Evolutionary conservation across 2,888 invertebrate genomes (phyloP).

Genomic region (Sisyra terminalis): DNA sequence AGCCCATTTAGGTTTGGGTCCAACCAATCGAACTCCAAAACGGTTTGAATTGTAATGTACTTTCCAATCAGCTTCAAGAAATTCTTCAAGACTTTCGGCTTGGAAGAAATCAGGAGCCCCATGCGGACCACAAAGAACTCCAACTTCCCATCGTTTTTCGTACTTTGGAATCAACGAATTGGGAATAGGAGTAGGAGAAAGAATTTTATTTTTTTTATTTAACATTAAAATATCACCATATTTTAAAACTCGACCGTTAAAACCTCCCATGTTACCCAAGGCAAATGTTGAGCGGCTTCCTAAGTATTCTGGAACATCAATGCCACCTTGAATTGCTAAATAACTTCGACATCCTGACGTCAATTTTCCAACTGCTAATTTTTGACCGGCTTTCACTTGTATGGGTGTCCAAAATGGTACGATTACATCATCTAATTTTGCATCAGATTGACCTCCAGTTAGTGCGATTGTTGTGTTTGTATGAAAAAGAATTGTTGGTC

Average conservation of each 20-base stretch:
- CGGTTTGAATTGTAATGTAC: slow-evolving; percentile 4
- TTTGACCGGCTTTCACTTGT: neutral
- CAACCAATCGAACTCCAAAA: slow-evolving; percentile 2
- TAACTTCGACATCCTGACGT: neutral
- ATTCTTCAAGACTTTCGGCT: neutral
- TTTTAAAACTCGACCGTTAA: slow-evolving; percentile 3
- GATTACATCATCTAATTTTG: neutral
- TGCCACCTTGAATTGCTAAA: neutral
- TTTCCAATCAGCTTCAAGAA: slow-evolving; percentile 1
- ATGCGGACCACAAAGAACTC: slow-evolving; percentile 3
- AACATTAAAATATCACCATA: slow-evolving; percentile 1
- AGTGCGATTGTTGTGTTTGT: neutral
- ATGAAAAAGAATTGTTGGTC: slow-evolving; percentile 3
- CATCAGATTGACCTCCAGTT: neutral
- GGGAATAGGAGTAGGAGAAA: neutral
- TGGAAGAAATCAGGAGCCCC: slow-evolving; percentile 3
- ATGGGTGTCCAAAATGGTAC: neutral
- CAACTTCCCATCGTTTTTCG: slow-evolving; percentile 2
- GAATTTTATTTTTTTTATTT: no score
- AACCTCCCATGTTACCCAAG: slow-evolving; percentile 1
- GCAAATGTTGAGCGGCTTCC: slow-evolving; percentile 4
- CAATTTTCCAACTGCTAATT: slow-evolving; percentile 1
- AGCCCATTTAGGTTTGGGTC: slow-evolving; percentile 1
- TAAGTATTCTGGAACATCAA: slow-evolving; percentile 4
- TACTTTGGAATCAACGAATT: neutral